Percentiles rank a stretch among this genome's conserved stretches.
phyloP scores from a whole-genome alignment of 2,797 vertebrate genomes.

The Xenentodon cancila region DNA sequence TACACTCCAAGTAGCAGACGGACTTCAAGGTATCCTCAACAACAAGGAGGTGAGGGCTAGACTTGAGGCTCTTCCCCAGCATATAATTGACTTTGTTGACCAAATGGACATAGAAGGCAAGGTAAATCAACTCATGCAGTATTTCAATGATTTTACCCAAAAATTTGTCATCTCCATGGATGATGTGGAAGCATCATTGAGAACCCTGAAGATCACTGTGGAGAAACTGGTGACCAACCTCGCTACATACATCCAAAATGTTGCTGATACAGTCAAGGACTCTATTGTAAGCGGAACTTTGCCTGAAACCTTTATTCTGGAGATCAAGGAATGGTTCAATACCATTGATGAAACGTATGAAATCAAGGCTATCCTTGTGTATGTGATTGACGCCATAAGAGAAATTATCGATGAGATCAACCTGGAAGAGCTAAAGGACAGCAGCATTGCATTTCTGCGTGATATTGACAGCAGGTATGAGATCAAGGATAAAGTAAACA shows the following conservation, averaged over 20 bases:
- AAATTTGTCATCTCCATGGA: slow-evolving; percentile 82
- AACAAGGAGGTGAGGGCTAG: slow-evolving; percentile 74
- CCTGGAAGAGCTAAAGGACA: slow-evolving; percentile 78
- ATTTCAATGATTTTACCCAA: slow-evolving; percentile 78
- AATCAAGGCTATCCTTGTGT: slow-evolving; percentile 74
- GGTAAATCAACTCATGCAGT: slow-evolving; percentile 77
- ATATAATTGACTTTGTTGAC: slow-evolving; percentile 80
- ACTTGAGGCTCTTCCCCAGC: slow-evolving; percentile 82
- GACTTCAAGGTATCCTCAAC: slow-evolving; percentile 81
- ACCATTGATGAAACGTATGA: slow-evolving; percentile 79
- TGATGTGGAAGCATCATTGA: slow-evolving; percentile 81
- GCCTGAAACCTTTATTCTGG: slow-evolving; percentile 77
- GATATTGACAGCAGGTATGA: slow-evolving; percentile 80
- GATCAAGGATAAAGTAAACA: slow-evolving; percentile 75
- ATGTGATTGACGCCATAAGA: slow-evolving; percentile 76
- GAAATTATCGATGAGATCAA: slow-evolving; percentile 76
- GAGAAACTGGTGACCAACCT: slow-evolving; percentile 72
- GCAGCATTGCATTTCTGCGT: slow-evolving; percentile 78
- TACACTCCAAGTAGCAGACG: slow-evolving; percentile 77
- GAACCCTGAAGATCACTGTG: slow-evolving; percentile 62
- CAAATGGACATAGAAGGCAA: slow-evolving; percentile 82
- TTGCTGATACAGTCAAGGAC: slow-evolving; percentile 48
- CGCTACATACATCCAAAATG: slow-evolving; percentile 61
- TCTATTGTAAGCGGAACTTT: slow-evolving; percentile 55
- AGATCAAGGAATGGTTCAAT: slow-evolving; percentile 79